Base-by-base conservation (phyloP, 2,888 invertebrate species). In the Monopis laevigella region DNA sequence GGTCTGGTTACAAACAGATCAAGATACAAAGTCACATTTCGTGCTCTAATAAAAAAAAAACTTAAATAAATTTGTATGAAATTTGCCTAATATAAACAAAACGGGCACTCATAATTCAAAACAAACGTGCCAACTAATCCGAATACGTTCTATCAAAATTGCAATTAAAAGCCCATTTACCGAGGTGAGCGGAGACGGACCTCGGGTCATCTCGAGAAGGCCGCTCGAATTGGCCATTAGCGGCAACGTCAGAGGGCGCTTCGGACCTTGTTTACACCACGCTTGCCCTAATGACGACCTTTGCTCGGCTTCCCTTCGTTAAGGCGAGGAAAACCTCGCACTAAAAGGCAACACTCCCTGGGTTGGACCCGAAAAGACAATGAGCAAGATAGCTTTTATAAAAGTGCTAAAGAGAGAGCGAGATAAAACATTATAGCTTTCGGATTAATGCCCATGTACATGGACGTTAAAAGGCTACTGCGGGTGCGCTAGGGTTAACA, bases 231-330 rank as follows among this genome's bases (percentile, higher is more conserved):
- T 82, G 77, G 72, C 80, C 77, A 82, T 82, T 82, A 82, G 77
- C 72, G 78, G 49, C 44, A 47, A 29, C 41, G 47, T 26, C 39
- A 21, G 40, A 26, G 42, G 75, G 71, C 74, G 70, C 70, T 75
- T 75, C 72, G 75, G 73, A 72, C 74, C 75, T 77, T 80, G 78
- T 80, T 80, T 78, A 80, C 80, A 78, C 80, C 78, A 64, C 75
- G 75, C 74, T 80, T 78, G 81, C 74, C 80, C 80, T 81, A 82
- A 82, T 82, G 80, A 80, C 80, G 82, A 81, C 81, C 80, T 81
- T 75, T 81, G 74, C 78, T 70, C 72, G 64, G 74, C 70, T 78
- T 80, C 81, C 81, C 82, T 81, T 80, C 81, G 80, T 82, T 81
- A 82, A 78, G 75, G 77, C 77, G 71, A 72, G 72, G 75, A 77